phyloP scores from a whole-genome alignment of 2,888 invertebrate species.

The Sylvicola fuscatus region DNA sequence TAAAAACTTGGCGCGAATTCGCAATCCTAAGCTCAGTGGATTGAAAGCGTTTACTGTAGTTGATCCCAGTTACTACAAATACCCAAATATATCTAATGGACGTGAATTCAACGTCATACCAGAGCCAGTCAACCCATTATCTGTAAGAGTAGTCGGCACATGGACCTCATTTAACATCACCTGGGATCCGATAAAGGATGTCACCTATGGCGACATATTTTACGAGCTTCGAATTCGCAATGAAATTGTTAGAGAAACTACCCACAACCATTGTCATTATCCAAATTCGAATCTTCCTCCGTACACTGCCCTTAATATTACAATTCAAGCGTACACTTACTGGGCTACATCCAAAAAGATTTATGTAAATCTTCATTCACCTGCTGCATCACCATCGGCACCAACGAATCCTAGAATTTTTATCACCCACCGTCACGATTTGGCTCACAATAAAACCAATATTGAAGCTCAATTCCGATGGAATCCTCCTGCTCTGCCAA shows the following conservation, averaged over 20 bases:
- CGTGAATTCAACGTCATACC: conserved; percentile 46
- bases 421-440: conserved; percentile 32
- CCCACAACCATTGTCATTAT: conserved; percentile 31
- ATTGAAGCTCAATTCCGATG: conserved; percentile 54
- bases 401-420: conserved; percentile 56
- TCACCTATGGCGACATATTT: conserved; percentile 61
- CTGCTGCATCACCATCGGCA: conserved; percentile 57
- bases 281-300: conserved; percentile 33
- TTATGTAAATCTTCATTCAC: conserved; percentile 44
- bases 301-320: conserved; percentile 47
- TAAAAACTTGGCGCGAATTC: conserved; percentile 46
- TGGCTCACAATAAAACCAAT: conserved; percentile 12
- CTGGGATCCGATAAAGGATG: conserved; percentile 54
- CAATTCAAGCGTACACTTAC: conserved; percentile 60
- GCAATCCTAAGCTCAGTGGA: conserved; percentile 38
- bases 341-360: conserved; percentile 59
- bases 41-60: conserved; percentile 50
- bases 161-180: conserved; percentile 67
- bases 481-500: conserved; percentile 50
- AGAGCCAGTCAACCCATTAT: conserved; percentile 39
- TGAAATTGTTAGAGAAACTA: conserved; percentile 18
- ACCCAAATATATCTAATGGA: conserved; percentile 6
- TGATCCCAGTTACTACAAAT: conserved; percentile 39
- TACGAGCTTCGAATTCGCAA: conserved; percentile 51
- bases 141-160: conserved; percentile 48